Conservation (phyloP, 1,140 invertebrate genomes). For the Brevipalpus yothersi region DNA sequence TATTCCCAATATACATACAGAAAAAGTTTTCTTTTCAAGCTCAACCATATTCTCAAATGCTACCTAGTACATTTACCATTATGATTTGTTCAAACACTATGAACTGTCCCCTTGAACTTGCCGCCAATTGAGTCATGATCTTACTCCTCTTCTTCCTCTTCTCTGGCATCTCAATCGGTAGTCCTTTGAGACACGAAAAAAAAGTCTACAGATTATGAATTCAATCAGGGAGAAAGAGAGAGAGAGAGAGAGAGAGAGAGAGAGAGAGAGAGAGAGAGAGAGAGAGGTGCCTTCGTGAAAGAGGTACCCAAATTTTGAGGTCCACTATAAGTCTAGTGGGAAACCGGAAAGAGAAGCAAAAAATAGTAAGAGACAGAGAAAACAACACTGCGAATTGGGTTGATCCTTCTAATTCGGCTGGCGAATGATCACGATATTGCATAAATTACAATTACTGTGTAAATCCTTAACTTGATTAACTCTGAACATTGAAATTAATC, state of each 20-base stretch:
- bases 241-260: too few species aligned
- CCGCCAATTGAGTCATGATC: too few species aligned
- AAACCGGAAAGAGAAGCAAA: not conserved
- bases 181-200: too few species aligned
- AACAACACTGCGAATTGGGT: not conserved
- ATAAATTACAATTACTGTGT: not conserved
- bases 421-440: not conserved
- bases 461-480: not conserved
- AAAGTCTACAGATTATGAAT: not conserved
- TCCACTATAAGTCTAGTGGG: not conserved
- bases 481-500: not conserved
- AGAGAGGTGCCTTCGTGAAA: not conserved
- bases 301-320: not conserved
- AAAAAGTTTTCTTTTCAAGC: too few species aligned
- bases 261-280: not conserved
- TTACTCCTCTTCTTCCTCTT: too few species aligned
- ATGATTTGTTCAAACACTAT: too few species aligned
- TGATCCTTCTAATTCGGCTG: not conserved
- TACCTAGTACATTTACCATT: too few species aligned
- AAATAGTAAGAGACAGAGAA: not conserved
- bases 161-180: too few species aligned
- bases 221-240: not conserved
- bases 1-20: too few species aligned
- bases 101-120: too few species aligned
- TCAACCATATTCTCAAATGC: too few species aligned